Base-by-base conservation (phyloP, 2,113 vertebrate genomes). In the Mirounga angustirostris region DNA sequence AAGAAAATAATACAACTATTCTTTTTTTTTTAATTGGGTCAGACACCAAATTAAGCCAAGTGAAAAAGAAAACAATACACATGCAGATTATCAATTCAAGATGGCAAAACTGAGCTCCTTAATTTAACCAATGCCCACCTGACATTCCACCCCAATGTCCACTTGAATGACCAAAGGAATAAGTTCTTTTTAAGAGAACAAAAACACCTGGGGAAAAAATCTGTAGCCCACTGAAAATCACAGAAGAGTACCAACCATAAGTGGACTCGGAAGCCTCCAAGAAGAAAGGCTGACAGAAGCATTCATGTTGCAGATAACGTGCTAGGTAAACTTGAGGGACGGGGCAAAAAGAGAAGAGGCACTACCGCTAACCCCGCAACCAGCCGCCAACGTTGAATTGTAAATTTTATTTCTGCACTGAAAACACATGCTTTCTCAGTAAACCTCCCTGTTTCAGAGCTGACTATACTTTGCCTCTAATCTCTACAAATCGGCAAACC, bases 41-140 rank as follows among this genome's bases (percentile, higher is more conserved):
- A 92, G n/a, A 96, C 18, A 93, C 65, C 84, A 95, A 81, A 74
- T 26, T 46, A 94, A 93, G 65, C 50, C 85, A 93, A 93, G 0
- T 33, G 83, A 92, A 28, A 59, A 90, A 54, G 28, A 93, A 96
- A 90, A 95, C 21, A 67, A 67, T 43, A 81, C 24, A 89, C n/a
- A 73, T 59, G 40, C 28, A 76, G 54, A 76, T 61, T n/a, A 78
- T 84, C 83, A 95, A 30, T 81, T 87, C 58, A 74, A 80, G 83
- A 94, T 43, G 46, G 52, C 59, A 96, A 96, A 95, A 91, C 33
- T 79, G 9, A 91, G 71, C 14, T 88, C 59, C 74, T 56, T 19
- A 54, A 91, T 59, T 54, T 89, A 89, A 65, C 19, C 36, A 80
- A 46, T 24, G 28, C 33, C 74, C 50, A 97, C 65, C 76, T 80